Base-by-base conservation (phyloP, 2,888 invertebrate species). In the Drosophila emarginata region DNA sequence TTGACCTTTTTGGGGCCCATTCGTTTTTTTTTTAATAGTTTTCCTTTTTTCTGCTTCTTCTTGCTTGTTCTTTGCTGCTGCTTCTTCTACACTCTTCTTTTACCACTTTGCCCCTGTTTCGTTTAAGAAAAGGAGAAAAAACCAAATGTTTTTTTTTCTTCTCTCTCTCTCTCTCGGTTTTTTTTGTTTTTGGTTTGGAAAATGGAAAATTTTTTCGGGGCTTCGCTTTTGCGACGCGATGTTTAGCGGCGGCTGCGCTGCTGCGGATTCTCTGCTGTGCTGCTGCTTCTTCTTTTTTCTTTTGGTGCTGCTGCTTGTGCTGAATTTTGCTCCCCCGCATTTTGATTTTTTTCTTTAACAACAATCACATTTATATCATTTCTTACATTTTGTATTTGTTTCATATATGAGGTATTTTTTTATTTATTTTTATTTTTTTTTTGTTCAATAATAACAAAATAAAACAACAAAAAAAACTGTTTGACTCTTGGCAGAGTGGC, bases 241-340 rank as follows among this genome's bases (percentile, higher is more conserved):
- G 78, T 77, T 84, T 83, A 80, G 81, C 80, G 80, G 81, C 80
- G 84, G 70, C 81, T 84, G 81, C 80, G 84, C 80, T 84, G 84
- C 79, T 86, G 82, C 58, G 45, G 52, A 57, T 71, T 71, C 40
- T 37, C 40, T 58, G 45, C 66, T 64, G 59, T 26, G 26, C 72
- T 59, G 37, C 56, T 67, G 40, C 21, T 64, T 56, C 64, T 66
- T 39, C 57, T 58, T 57, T 36, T 58, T 57, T 36, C 14, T 36
- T 40, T 36, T 69, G 36, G 39, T 60, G 52, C 67, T 57, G 50
- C 70, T 57, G 65, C 65, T 54, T 28, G 32, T 53, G 64, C 65
- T 23, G 58, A 56, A 57, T 53, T 53, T 53, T 63, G 70, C 70
- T 71, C 72, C 64, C 64, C 70, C 71, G 71, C 64, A 61, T 58